These are phyloP conservation scores for Camelus bactrianus DNA, from an alignment of 2,113 vertebrate species.

Conservation along the genomic window DNA sequence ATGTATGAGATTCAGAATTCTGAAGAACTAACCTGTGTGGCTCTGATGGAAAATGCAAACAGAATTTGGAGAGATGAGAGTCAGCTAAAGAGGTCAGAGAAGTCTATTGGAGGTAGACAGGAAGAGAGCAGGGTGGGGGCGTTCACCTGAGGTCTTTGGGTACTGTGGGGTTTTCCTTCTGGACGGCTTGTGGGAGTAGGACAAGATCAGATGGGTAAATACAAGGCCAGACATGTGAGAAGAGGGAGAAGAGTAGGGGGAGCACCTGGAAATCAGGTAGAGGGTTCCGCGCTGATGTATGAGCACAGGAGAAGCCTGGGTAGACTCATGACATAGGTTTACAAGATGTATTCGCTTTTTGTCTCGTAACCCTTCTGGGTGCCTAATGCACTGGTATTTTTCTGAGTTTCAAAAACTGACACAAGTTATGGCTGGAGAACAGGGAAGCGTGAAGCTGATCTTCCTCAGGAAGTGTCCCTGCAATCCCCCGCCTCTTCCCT, in stretches of 20 bases:
- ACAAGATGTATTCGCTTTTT: neutral
- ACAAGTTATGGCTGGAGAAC: neutral
- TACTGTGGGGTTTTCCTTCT: neutral
- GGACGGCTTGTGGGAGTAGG: neutral
- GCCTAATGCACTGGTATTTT: neutral
- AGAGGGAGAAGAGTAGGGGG: neutral
- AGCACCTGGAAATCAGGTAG: neutral
- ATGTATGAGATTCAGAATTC: neutral
- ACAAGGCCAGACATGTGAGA: neutral
- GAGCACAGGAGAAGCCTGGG: neutral
- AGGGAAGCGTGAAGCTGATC: neutral
- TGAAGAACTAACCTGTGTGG: neutral
- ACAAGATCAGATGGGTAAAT: neutral
- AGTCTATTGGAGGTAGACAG: neutral
- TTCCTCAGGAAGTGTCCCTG: neutral
- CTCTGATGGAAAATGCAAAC: neutral
- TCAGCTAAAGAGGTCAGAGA: neutral
- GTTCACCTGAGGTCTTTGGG: neutral
- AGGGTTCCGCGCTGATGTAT: neutral
- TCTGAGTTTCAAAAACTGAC: neutral
- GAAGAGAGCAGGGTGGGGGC: neutral
- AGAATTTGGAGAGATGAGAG: slow-evolving; percentile 9
- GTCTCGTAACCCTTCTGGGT: neutral
- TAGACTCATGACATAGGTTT: neutral
- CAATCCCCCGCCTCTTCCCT: neutral